Evolutionary conservation across 2,113 vertebrate species (phyloP).

Genomic region (Neolamprologus modestus): DNA sequence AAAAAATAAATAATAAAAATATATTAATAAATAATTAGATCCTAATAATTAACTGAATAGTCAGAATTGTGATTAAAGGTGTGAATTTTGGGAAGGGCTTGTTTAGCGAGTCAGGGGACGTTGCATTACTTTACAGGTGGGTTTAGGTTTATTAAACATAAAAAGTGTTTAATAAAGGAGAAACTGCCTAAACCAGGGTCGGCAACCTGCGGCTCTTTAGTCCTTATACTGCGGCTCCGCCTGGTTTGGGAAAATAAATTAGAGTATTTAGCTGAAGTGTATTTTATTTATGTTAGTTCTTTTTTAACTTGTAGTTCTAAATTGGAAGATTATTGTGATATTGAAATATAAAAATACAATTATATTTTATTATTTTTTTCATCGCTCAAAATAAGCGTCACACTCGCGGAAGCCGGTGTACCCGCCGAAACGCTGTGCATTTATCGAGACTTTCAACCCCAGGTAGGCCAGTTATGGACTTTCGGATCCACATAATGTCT

Average conservation of each 20-base stretch:
- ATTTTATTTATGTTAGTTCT: rapidly evolving
- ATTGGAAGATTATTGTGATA: background rate
- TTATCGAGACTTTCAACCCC: too few relatives aligned
- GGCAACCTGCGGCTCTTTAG: rapidly evolving
- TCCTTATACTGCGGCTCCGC: rapidly evolving
- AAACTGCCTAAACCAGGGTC: background rate
- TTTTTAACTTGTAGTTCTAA: background rate
- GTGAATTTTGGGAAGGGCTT: background rate
- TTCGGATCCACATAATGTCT: too few relatives aligned
- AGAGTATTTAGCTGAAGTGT: background rate
- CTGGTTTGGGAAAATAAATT: background rate
- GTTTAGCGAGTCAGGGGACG: background rate
- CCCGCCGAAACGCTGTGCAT: too few relatives aligned
- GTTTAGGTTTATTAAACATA: too few relatives aligned
- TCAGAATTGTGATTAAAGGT: background rate
- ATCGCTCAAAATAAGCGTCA: too few relatives aligned
- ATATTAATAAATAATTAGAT: background rate
- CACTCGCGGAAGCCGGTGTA: too few relatives aligned
- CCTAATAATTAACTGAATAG: background rate
- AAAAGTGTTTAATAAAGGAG: background rate
- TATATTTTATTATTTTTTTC: too few relatives aligned
- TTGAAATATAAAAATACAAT: rapidly evolving
- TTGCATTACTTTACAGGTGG: rapidly evolving
- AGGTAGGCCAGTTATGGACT: too few relatives aligned
- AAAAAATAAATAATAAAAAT: background rate